phyloP scores from a whole-genome alignment of 2,888 invertebrate species.

The Deroplatys truncata region DNA sequence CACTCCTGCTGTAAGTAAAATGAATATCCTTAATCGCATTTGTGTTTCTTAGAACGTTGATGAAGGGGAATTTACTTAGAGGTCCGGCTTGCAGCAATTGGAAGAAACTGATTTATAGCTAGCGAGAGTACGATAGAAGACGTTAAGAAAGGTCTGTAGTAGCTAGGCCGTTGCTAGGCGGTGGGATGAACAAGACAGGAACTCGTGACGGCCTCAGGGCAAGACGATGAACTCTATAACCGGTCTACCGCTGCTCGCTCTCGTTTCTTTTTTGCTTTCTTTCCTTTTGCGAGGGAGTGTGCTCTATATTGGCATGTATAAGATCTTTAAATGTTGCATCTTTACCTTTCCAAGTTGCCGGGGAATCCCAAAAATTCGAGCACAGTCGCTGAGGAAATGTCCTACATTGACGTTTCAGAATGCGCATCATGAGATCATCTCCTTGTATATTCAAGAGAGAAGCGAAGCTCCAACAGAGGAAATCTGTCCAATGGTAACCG shows the following conservation, averaged over 20 bases:
- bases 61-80: neutral
- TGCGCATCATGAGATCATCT: too few relatives aligned
- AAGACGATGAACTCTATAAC: neutral
- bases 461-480: too few relatives aligned
- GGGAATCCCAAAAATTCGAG: neutral
- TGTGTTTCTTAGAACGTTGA: too few relatives aligned
- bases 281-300: slow-evolving; percentile 4
- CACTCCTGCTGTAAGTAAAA: too few relatives aligned
- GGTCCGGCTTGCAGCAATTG: neutral
- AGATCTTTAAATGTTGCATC: neutral
- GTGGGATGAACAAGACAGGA: neutral
- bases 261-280: slow-evolving; percentile 10
- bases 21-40: too few relatives aligned
- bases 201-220: neutral
- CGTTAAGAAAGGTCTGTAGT: neutral
- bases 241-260: neutral
- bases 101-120: neutral
- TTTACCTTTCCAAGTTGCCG: too few relatives aligned
- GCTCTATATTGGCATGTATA: neutral
- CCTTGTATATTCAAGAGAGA: too few relatives aligned
- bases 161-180: neutral
- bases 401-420: too few relatives aligned
- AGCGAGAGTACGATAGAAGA: neutral
- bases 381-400: too few relatives aligned
- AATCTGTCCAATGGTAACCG: too few relatives aligned